Percentiles rank a stretch among this genome's conserved stretches.
Conservation (phyloP, 2,113 vertebrate genomes). For the Gasterosteus aculeatus region DNA sequence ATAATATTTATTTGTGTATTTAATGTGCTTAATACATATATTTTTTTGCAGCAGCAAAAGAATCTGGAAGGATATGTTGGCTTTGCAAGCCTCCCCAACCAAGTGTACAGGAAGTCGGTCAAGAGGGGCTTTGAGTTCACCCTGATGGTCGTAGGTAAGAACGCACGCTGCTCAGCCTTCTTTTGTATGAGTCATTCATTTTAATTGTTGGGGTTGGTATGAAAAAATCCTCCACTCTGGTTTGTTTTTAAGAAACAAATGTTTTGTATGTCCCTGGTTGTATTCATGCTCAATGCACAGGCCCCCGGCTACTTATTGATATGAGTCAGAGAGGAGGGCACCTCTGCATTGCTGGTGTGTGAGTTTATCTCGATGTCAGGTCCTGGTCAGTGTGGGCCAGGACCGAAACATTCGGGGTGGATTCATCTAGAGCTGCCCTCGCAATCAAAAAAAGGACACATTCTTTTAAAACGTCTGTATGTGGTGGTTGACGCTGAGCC, state of each 20-base stretch:
- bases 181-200: constrained; percentile 64
- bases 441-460: constrained; percentile 43
- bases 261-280: constrained; percentile 5
- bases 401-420: constrained; percentile 53
- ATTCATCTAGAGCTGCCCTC: constrained; percentile 36
- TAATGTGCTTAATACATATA: constrained; percentile 2
- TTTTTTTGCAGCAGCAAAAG: constrained; percentile 91
- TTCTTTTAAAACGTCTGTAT: constrained; percentile 61
- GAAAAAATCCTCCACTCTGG: constrained; percentile 35
- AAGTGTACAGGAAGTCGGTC: constrained; percentile 99
- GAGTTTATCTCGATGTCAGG: constrained; percentile 18
- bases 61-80: constrained; percentile 99
- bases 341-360: background rate
- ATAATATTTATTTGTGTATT: constrained; percentile 13
- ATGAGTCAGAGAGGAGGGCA: constrained; percentile 28
- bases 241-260: constrained; percentile 36
- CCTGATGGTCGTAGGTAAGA: constrained; percentile 99
- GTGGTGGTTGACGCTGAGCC: constrained; percentile 65
- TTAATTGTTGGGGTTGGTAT: constrained; percentile 52
- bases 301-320: constrained; percentile 25
- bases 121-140: constrained; percentile 99
- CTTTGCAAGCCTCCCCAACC: constrained; percentile 99
- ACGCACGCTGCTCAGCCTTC: constrained; percentile 51
- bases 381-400: constrained; percentile 29
- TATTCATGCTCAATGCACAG: constrained; percentile 39